Evolutionary conservation across 2,113 vertebrate species (phyloP).

Genomic region (Ibidorhyncha struthersii): DNA sequence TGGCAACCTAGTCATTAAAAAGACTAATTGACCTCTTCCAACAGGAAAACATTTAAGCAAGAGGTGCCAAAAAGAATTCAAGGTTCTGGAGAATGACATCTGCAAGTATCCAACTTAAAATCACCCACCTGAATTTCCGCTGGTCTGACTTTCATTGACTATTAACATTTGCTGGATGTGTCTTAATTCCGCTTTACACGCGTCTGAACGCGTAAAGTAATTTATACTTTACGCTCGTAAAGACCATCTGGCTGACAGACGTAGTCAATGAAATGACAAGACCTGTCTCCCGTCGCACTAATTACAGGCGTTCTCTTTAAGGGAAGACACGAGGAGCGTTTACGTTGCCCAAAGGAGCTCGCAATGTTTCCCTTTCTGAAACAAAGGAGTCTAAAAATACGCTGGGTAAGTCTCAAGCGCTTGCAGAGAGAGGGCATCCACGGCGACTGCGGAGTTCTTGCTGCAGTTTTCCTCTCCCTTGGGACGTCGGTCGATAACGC

Average conservation of each 20-base stretch:
- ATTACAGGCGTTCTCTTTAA: conserved; percentile 81
- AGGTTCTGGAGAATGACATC: conserved; percentile 87
- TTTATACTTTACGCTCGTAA: background rate
- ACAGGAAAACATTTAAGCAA: conserved; percentile 94
- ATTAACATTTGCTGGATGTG: background rate
- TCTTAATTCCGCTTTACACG: background rate
- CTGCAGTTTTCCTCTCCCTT: background rate
- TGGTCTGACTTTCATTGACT: conserved; percentile 75
- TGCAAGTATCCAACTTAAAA: conserved; percentile 88
- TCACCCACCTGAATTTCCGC: conserved; percentile 36
- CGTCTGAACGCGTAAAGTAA: background rate
- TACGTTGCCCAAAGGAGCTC: conserved; percentile 88
- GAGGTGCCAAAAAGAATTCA: conserved; percentile 87
- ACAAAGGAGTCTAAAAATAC: conserved; percentile 85
- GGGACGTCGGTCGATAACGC: background rate
- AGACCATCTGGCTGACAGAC: background rate
- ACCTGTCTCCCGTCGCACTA: conserved; percentile 63
- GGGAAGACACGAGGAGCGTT: conserved; percentile 90
- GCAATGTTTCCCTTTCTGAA: conserved; percentile 87
- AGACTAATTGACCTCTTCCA: conserved; percentile 80
- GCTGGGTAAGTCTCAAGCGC: conserved; percentile 83
- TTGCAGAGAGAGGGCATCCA: conserved; percentile 79
- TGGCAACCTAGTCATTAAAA: conserved; percentile 23
- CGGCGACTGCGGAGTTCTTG: conserved; percentile 40
- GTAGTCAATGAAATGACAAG: conserved; percentile 71